A percentile compares a stretch with the other conserved stretches of the same genome.
These are phyloP conservation scores for Agrilus biguttatus DNA, from an alignment of 2,888 invertebrate genomes.

Conservation along the genomic window DNA sequence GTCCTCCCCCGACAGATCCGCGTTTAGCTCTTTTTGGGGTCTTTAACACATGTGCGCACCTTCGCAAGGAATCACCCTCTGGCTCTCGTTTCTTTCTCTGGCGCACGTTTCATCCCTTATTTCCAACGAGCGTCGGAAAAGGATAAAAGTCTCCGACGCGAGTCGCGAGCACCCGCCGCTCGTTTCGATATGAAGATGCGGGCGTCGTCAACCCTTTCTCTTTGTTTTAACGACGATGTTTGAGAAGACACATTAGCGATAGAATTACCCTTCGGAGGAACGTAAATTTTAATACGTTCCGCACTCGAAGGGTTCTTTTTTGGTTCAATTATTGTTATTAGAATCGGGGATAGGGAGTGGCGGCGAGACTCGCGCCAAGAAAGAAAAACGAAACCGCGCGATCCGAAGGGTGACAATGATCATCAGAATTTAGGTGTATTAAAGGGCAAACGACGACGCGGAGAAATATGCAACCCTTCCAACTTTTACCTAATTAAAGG, in stretches of 20 bases:
- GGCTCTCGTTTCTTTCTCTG: slow-evolving; percentile 7
- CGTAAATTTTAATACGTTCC: slow-evolving; percentile 28
- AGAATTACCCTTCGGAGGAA: slow-evolving; percentile 26
- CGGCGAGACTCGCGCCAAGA: too few relatives aligned
- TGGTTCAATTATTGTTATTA: slow-evolving; percentile 19
- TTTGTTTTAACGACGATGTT: slow-evolving; percentile 23
- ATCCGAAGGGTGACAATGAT: too few relatives aligned
- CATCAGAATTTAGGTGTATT: too few relatives aligned
- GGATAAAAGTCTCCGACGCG: neutral
- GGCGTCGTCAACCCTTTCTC: slow-evolving; percentile 21
- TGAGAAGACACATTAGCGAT: slow-evolving; percentile 27
- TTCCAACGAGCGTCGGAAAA: neutral
- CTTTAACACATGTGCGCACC: slow-evolving; percentile 23
- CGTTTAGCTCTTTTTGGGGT: slow-evolving; percentile 26
- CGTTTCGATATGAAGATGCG: slow-evolving; percentile 18
- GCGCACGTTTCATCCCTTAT: slow-evolving; percentile 4
- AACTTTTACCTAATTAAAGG: too few relatives aligned
- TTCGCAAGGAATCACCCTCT: slow-evolving; percentile 6
- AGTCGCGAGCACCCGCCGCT: neutral
- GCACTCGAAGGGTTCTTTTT: slow-evolving; percentile 20
- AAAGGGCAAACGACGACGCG: too few relatives aligned
- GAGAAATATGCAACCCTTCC: too few relatives aligned
- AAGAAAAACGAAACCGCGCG: too few relatives aligned
- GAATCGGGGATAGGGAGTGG: slow-evolving; percentile 3
- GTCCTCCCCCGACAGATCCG: slow-evolving; percentile 26